phyloP scores from a whole-genome alignment of 2,113 vertebrate species.

The Heterotilapia buettikoferi region DNA sequence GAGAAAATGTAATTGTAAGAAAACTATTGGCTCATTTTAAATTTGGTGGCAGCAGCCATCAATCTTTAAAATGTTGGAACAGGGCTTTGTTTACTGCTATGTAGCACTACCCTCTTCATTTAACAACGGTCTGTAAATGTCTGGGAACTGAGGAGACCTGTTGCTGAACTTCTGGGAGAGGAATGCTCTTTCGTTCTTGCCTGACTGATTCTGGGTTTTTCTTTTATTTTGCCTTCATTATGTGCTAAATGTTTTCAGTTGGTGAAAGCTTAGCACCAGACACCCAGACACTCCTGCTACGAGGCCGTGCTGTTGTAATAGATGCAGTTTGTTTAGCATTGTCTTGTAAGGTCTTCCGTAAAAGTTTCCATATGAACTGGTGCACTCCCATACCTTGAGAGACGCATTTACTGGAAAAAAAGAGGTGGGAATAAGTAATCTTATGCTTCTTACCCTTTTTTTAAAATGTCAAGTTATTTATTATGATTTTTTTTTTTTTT shows the following conservation, averaged over 20 bases:
- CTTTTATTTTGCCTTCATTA: not conserved
- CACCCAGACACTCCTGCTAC: not conserved
- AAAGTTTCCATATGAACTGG: not conserved
- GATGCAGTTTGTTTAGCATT: not conserved
- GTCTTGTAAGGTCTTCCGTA: accelerated
- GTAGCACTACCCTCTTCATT: not conserved
- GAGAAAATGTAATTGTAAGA: not conserved
- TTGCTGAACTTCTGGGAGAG: not conserved
- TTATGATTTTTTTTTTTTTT: not conserved
- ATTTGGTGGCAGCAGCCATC: not conserved
- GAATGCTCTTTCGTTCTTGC: not conserved
- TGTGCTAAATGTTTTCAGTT: not conserved
- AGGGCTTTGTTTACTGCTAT: not conserved
- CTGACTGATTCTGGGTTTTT: not conserved
- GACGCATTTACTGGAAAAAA: not conserved
- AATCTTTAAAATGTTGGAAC: not conserved
- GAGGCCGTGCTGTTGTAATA: not conserved
- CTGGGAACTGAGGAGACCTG: not conserved
- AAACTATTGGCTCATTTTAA: not conserved
- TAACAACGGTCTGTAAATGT: not conserved
- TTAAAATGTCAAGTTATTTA: not conserved
- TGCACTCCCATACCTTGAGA: not conserved
- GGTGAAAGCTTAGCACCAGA: not conserved
- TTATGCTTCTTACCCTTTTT: not conserved
- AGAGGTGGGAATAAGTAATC: not conserved